Conservation (phyloP, 2,888 invertebrate species). For the Argyresthia goedartella region DNA sequence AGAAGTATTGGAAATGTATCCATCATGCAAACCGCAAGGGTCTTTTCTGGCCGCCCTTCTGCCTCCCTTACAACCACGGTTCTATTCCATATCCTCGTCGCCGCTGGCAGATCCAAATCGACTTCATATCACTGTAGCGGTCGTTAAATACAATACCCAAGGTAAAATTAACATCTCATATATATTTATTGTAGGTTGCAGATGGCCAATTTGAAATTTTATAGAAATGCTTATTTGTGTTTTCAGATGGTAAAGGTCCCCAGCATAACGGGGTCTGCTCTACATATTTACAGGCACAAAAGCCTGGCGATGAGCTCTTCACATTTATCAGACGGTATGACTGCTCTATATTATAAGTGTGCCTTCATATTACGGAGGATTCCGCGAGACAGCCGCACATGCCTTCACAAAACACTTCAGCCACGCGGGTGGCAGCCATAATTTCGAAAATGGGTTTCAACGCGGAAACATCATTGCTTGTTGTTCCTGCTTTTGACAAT, state of each 20-base stretch:
- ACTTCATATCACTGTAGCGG: constrained; percentile 92
- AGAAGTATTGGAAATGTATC: constrained; percentile 90
- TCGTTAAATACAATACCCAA: constrained; percentile 87
- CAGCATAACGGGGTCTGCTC: constrained; percentile 94
- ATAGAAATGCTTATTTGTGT: background rate
- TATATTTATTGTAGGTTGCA: background rate
- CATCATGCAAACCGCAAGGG: constrained; percentile 86
- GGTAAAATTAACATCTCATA: constrained; percentile 50
- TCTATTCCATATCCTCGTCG: constrained; percentile 95
- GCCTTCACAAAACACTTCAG: no score
- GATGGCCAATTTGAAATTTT: background rate
- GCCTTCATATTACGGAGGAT: no score
- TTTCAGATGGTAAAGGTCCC: constrained; percentile 80
- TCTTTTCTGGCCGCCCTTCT: constrained; percentile 85
- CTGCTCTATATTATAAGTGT: background rate
- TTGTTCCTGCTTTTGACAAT: no score
- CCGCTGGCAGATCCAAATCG: constrained; percentile 79
- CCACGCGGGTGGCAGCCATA: no score
- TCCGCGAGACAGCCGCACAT: no score
- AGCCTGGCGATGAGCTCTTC: constrained; percentile 75
- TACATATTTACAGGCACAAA: constrained; percentile 83
- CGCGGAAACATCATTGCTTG: no score
- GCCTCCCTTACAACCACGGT: constrained; percentile 88
- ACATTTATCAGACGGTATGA: constrained; percentile 84
- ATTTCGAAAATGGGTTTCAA: no score